A percentile compares a stretch with the other conserved stretches of the same genome.
Conservation (phyloP, 2,113 vertebrate genomes). For the Osmerus mordax region DNA sequence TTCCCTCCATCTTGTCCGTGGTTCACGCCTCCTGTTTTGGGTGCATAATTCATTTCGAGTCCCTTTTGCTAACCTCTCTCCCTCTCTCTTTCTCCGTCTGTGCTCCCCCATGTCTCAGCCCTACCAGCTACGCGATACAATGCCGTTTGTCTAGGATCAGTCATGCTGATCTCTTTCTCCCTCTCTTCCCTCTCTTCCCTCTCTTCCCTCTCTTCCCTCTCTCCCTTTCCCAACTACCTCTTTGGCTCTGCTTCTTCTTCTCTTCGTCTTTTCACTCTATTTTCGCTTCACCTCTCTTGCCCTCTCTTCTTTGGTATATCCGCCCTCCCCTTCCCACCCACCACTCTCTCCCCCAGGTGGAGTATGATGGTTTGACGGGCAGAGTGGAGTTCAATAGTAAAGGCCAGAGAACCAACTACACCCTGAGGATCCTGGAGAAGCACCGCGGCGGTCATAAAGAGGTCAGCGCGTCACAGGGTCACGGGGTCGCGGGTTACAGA, state of each 20-base stretch:
- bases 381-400: slow-evolving; percentile 91
- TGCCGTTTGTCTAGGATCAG: too few relatives aligned
- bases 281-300: slow-evolving; percentile 9
- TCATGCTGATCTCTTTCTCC: too few relatives aligned
- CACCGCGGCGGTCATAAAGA: slow-evolving; percentile 80
- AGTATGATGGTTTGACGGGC: slow-evolving; percentile 87
- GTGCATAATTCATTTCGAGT: background rate
- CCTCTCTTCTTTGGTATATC: background rate
- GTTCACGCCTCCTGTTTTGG: background rate
- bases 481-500: slow-evolving; percentile 8
- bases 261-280: background rate
- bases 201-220: background rate
- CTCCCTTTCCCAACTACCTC: background rate
- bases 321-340: background rate
- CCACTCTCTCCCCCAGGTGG: slow-evolving; percentile 74
- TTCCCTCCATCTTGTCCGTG: background rate
- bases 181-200: background rate
- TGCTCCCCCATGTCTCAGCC: too few relatives aligned
- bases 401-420: slow-evolving; percentile 92
- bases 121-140: too few relatives aligned
- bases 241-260: background rate
- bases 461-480: slow-evolving; percentile 56
- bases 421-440: slow-evolving; percentile 84
- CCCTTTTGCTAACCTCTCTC: slow-evolving; percentile 21
- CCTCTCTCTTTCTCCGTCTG: slow-evolving; percentile 3